Conservation (phyloP, 2,113 vertebrate genomes). For the Dolichotis patagonum region DNA sequence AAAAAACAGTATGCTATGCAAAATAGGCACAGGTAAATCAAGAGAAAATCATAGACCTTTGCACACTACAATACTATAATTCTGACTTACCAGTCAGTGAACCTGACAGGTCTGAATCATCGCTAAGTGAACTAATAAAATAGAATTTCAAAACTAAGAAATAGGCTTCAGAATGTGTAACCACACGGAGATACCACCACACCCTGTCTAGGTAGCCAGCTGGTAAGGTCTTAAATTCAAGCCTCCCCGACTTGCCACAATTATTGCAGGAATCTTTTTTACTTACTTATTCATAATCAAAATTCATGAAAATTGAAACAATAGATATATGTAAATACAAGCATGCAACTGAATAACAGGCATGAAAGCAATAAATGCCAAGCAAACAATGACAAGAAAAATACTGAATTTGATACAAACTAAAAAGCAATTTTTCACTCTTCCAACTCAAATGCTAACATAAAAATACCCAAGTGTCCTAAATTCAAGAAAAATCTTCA, state of each 20-base stretch:
- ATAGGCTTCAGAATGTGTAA: conserved; percentile 3
- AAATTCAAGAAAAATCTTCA: neutral
- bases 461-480: neutral
- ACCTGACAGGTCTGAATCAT: conserved; percentile 4
- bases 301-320: conserved; percentile 46
- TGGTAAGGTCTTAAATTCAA: conserved; percentile 44
- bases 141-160: conserved; percentile 49
- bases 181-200: conserved; percentile 20
- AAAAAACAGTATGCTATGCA: neutral
- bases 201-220: conserved; percentile 9
- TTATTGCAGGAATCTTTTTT: conserved; percentile 35
- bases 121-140: conserved; percentile 45
- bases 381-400: neutral
- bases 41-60: neutral
- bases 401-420: neutral
- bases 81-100: neutral
- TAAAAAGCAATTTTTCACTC: conserved; percentile 24
- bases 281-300: conserved; percentile 32
- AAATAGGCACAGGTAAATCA: neutral
- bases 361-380: conserved; percentile 16
- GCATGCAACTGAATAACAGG: neutral
- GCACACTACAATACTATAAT: neutral
- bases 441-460: neutral
- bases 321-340: conserved; percentile 16
- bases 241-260: neutral